These are phyloP conservation scores for Drosophila nr. fundita DNA, from an alignment of 2,888 invertebrate species.

Conservation along the genomic window DNA sequence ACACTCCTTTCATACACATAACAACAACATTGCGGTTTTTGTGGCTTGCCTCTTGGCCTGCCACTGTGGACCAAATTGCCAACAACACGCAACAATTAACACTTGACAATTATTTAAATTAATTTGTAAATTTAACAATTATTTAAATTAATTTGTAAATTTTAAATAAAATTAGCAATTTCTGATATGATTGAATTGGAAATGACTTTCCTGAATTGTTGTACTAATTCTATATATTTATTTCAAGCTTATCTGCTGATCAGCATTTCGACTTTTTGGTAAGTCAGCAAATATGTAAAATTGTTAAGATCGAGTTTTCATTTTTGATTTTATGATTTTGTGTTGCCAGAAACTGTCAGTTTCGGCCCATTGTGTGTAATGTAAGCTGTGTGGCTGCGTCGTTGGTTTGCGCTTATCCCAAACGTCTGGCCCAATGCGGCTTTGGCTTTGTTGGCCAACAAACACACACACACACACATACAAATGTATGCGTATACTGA, in stretches of 20 bases:
- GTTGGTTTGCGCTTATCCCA: constrained; percentile 48
- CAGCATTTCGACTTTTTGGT: not conserved
- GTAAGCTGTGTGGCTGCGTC: constrained; percentile 22
- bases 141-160: not conserved
- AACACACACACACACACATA: constrained; percentile 11
- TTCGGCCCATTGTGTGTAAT: constrained; percentile 8
- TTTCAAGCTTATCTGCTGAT: not conserved
- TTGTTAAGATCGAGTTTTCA: not conserved
- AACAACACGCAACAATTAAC: not conserved
- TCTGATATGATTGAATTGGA: not conserved
- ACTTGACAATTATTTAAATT: too few species aligned
- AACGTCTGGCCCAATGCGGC: constrained; percentile 57
- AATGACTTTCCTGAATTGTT: not conserved
- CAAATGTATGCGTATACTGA: constrained; percentile 19
- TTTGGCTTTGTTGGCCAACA: constrained; percentile 56
- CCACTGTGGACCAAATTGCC: constrained; percentile 6
- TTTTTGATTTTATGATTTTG: not conserved
- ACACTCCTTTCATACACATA: constrained; percentile 1
- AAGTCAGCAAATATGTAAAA: not conserved
- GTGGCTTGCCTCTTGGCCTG: constrained; percentile 36
- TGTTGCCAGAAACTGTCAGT: not conserved
- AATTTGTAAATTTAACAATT: too few species aligned
- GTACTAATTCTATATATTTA: not conserved
- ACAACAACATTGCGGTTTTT: constrained; percentile 48
- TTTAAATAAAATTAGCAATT: not conserved